Base-by-base conservation (phyloP, 2,113 vertebrate genomes). In the Sakesphorus luctuosus region DNA sequence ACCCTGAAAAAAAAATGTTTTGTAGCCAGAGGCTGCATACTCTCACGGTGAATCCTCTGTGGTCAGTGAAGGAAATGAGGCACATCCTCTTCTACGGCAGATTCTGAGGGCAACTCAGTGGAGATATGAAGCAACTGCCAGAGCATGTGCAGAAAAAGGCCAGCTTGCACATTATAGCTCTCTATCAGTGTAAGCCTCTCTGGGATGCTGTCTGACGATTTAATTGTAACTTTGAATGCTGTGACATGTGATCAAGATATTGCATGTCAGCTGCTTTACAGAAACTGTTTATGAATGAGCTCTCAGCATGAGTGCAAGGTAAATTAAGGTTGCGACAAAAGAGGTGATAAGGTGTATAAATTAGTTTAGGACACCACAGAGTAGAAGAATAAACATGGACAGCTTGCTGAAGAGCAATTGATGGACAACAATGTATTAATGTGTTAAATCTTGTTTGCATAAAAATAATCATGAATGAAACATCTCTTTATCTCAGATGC, bases 241-340 rank as follows among this genome's bases (percentile, higher is more conserved):
- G 65, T 96, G 94, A 96, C 90, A 88, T 71, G 93, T 87, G 93
- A 96, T 86, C 91, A 81, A 92, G 89, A 89, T 78, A 81, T 62
- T 81, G 86, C 6, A 0, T 90, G 91, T 95, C 95, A 94, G 85
- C 88, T 92, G 80, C 75, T 90, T 43, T n/a, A 9, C 73, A 68
- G 86, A 78, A 93, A 36, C 65, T 36, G 38, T 62, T 92, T 92
- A 65, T 96, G 72, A 89, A 90, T 84, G 49, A 90, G 68, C 80
- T 93, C 65, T 77, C 92, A 89, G 94, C 65, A 9, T 87, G 92
- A 90, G 67, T 61, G 43, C 86, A 67, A 92, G 83, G 80, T 92
- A 89, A 88, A 96, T 89, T 71, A 93, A 71, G n/a, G 29, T 74
- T 81, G 61, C 18, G 63, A 78, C 76, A 87, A 89, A 93, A 84